Evolutionary conservation across 2,113 vertebrate species (phyloP).

Genomic region (Neodontobutis hainanensis): DNA sequence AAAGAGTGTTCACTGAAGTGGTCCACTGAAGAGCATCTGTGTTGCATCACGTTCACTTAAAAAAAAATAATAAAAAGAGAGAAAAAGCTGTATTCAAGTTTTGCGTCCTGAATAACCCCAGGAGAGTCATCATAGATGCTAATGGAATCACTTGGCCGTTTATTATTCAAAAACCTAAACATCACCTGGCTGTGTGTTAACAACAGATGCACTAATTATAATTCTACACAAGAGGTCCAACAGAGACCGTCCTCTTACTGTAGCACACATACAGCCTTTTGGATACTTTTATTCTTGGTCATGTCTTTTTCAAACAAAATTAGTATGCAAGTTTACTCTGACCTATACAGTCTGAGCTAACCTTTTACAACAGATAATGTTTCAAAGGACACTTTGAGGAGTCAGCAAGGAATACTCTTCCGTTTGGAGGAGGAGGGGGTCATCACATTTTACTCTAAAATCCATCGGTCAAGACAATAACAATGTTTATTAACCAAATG

Average conservation of each 20-base stretch:
- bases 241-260: constrained; percentile 37
- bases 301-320: constrained; percentile 27
- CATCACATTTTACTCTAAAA: background rate
- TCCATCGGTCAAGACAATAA: background rate
- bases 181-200: constrained; percentile 63
- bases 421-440: background rate
- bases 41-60: constrained; percentile 52
- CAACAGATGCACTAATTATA: constrained; percentile 72
- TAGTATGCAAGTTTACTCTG: constrained; percentile 26
- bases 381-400: background rate
- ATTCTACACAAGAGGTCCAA: constrained; percentile 61
- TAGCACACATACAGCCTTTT: constrained; percentile 19
- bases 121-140: constrained; percentile 70
- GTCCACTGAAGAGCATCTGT: constrained; percentile 27
- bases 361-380: background rate
- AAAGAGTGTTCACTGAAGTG: no score
- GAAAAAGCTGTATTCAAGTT: constrained; percentile 44
- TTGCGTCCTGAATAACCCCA: constrained; percentile 60
- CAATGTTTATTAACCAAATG: constrained; percentile 1
- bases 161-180: constrained; percentile 69
- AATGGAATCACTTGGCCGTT: constrained; percentile 69
- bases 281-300: constrained; percentile 6
- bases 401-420: background rate
- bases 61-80: constrained; percentile 3
- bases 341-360: constrained; percentile 25